phyloP scores from a whole-genome alignment of 35 echinoderm and acorn worm genomes.

The Patiria miniata region DNA sequence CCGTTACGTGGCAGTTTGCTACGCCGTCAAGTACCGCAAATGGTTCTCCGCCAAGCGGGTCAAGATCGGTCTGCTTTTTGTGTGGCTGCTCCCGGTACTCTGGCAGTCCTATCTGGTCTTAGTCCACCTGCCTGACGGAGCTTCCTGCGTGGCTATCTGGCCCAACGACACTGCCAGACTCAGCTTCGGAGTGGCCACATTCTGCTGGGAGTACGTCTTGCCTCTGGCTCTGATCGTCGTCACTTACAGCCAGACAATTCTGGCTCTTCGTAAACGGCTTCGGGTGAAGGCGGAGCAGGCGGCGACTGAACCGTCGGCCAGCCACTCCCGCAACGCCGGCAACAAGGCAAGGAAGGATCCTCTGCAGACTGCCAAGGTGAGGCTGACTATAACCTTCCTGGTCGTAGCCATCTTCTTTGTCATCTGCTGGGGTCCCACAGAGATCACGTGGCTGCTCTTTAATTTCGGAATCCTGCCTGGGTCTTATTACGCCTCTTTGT shows the following conservation, averaged over 20 bases:
- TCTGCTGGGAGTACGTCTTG: not conserved
- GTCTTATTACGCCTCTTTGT: not conserved
- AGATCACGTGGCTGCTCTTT: not conserved
- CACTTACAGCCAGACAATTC: not conserved
- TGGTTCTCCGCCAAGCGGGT: not conserved
- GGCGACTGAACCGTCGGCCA: not conserved
- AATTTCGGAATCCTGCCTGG: not conserved
- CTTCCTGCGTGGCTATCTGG: not conserved
- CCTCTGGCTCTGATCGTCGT: not conserved
- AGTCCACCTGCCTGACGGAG: not conserved
- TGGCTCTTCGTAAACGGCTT: not conserved
- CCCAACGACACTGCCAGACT: not conserved
- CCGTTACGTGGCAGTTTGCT: slow-evolving; percentile 10
- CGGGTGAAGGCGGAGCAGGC: not conserved
- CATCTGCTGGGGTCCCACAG: not conserved
- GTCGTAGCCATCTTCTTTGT: not conserved
- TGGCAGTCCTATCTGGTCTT: not conserved
- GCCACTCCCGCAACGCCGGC: not conserved
- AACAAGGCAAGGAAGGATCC: not conserved
- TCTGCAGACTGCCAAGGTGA: slow-evolving; percentile 1
- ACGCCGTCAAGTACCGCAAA: not conserved
- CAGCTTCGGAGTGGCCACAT: slow-evolving; percentile 1
- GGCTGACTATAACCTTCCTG: not conserved
- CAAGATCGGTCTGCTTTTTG: not conserved
- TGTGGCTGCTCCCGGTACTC: not conserved